Evolutionary conservation across 53 echinoderm and acorn worm species (phyloP).

Genomic region (Echinarachnius parma): DNA sequence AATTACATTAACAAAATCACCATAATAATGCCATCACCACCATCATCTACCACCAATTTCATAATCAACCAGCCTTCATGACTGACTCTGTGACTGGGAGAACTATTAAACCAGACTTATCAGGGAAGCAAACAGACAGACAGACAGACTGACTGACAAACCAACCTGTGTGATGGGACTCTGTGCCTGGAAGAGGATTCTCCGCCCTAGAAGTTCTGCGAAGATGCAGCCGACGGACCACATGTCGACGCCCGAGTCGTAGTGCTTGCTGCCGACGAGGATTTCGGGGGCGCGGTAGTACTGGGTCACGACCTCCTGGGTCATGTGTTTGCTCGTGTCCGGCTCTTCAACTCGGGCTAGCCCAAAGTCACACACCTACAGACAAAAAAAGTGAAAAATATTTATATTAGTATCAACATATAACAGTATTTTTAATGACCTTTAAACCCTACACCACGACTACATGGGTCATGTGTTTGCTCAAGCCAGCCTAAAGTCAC

Average conservation of each 20-base stretch:
- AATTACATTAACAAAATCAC: too few relatives aligned
- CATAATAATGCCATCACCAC: too few relatives aligned
- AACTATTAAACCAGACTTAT: too few relatives aligned
- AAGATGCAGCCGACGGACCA: slow-evolving; percentile 99
- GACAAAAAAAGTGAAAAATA: slow-evolving; percentile 2
- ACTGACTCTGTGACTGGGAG: too few relatives aligned
- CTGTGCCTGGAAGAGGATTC: slow-evolving; percentile 99
- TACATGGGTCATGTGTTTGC: too few relatives aligned
- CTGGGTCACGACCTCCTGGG: slow-evolving; percentile 99
- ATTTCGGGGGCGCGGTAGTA: slow-evolving; percentile 99
- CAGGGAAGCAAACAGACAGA: too few relatives aligned
- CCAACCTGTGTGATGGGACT: slow-evolving; percentile 98
- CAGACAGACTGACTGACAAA: too few relatives aligned
- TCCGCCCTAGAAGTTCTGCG: slow-evolving; percentile 88
- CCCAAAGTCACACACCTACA: slow-evolving; percentile 99
- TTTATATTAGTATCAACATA: not conserved
- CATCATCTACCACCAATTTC: too few relatives aligned
- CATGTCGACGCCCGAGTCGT: slow-evolving; percentile 94
- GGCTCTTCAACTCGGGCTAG: slow-evolving; percentile 96
- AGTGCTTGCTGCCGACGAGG: slow-evolving; percentile 96
- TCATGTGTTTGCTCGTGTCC: slow-evolving; percentile 96
- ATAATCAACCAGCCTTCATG: too few relatives aligned
- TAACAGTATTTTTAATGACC: too few relatives aligned
- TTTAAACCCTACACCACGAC: too few relatives aligned
- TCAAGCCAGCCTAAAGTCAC: too few relatives aligned